phyloP scores from a whole-genome alignment of 2,888 invertebrate species.

The Nemapogon koenigi region DNA sequence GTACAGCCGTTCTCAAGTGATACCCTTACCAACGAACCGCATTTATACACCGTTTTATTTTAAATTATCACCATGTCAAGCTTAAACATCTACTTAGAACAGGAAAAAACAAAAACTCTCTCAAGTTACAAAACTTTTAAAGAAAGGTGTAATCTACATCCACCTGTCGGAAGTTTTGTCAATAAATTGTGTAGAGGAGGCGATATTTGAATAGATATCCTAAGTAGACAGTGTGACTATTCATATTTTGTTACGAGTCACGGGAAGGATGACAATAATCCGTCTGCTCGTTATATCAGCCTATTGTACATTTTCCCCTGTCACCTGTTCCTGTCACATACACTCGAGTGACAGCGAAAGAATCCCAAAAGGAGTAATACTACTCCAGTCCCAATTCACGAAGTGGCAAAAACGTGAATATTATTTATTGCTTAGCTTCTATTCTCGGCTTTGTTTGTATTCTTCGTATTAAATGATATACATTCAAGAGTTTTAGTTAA shows the following conservation, averaged over 20 bases:
- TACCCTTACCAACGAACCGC: too few relatives aligned
- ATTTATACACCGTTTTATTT: too few relatives aligned
- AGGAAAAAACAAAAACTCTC: not conserved
- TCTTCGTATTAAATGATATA: too few relatives aligned
- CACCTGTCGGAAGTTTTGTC: conserved; percentile 21
- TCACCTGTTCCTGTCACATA: conserved; percentile 1
- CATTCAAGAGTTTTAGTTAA: too few relatives aligned
- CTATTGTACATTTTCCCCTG: conserved; percentile 3
- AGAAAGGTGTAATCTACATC: conserved; percentile 2
- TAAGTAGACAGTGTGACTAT: conserved; percentile 15
- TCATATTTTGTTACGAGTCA: conserved; percentile 17
- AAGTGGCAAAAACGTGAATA: too few relatives aligned
- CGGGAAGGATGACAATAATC: conserved; percentile 8
- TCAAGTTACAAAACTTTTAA: not conserved
- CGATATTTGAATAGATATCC: conserved; percentile 15
- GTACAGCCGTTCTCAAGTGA: too few relatives aligned
- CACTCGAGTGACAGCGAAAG: too few relatives aligned
- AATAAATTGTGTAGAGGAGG: conserved; percentile 10
- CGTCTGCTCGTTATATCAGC: conserved; percentile 8
- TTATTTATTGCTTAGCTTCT: too few relatives aligned
- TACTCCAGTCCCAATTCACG: too few relatives aligned
- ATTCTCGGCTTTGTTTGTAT: too few relatives aligned
- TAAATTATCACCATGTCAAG: too few relatives aligned
- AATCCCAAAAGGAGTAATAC: too few relatives aligned
- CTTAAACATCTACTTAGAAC: not conserved